Conservation (phyloP, 2,113 vertebrate species). For the Condylura cristata region DNA sequence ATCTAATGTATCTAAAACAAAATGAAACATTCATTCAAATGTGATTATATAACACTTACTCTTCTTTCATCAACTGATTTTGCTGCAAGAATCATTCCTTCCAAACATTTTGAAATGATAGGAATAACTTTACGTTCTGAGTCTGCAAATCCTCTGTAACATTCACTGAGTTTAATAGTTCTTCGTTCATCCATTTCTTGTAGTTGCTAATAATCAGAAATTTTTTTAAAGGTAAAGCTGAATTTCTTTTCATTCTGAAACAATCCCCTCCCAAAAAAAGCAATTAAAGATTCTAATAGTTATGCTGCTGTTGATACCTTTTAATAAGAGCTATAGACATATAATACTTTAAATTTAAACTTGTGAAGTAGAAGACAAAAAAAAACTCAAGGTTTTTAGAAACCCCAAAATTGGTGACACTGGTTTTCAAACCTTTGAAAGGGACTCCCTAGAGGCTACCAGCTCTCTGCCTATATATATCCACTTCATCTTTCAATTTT, state of each 20-base stretch:
- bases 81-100: constrained; percentile 97
- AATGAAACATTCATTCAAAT: background rate
- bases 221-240: constrained; percentile 49
- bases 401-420: background rate
- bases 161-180: constrained; percentile 96
- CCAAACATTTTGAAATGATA: constrained; percentile 97
- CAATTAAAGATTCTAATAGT: constrained; percentile 8
- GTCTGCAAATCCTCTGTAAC: constrained; percentile 96
- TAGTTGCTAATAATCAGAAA: constrained; percentile 89
- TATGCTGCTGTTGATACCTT: background rate
- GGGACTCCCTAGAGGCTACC: background rate
- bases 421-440: constrained; percentile 5
- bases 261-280: background rate
- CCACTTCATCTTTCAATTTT: background rate
- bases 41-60: constrained; percentile 85
- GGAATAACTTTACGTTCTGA: constrained; percentile 97
- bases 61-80: constrained; percentile 95
- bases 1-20: background rate
- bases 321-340: background rate
- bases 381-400: background rate
- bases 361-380: background rate
- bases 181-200: constrained; percentile 98
- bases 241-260: constrained; percentile 64
- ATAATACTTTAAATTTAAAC: constrained; percentile 3
- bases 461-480: background rate